Evolutionary conservation across 1,140 invertebrate species (phyloP).

Genomic region (Panonychus citri): DNA sequence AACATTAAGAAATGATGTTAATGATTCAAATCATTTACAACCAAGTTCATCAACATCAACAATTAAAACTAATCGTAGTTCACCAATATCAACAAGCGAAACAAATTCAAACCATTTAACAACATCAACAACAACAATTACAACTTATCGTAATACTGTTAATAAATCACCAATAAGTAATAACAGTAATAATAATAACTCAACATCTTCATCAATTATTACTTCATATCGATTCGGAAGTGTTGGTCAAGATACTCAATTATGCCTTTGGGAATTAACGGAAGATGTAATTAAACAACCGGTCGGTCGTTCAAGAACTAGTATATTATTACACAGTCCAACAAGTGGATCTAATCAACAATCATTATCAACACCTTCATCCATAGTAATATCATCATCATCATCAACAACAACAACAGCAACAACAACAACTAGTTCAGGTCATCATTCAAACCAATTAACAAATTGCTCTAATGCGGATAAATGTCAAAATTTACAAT

Average conservation of each 20-base stretch:
- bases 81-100: too few species aligned
- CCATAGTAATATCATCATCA: too few species aligned
- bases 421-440: not conserved
- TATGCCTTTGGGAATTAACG: slow-evolving; percentile 95
- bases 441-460: too few species aligned
- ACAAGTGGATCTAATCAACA: slow-evolving; percentile 6
- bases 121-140: not conserved
- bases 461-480: too few species aligned
- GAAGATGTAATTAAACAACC: slow-evolving; percentile 52
- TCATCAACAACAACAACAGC: too few species aligned
- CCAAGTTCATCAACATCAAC: not conserved
- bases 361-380: not conserved
- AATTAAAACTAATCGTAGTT: not conserved
- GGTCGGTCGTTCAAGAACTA: slow-evolving; percentile 17
- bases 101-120: not conserved
- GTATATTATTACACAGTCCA: slow-evolving; percentile 14
- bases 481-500: too few species aligned
- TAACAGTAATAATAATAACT: not conserved
- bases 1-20: not conserved
- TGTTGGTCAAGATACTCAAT: slow-evolving; percentile 89
- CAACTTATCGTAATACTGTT: not conserved
- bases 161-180: not conserved
- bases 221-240: slow-evolving; percentile 73
- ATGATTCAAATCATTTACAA: not conserved
- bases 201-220: not conserved